A percentile compares a stretch with the other conserved stretches of the same genome.
These are phyloP conservation scores for Eupithecia subfuscata DNA, from an alignment of 2,888 invertebrate species.

Conservation along the genomic window DNA sequence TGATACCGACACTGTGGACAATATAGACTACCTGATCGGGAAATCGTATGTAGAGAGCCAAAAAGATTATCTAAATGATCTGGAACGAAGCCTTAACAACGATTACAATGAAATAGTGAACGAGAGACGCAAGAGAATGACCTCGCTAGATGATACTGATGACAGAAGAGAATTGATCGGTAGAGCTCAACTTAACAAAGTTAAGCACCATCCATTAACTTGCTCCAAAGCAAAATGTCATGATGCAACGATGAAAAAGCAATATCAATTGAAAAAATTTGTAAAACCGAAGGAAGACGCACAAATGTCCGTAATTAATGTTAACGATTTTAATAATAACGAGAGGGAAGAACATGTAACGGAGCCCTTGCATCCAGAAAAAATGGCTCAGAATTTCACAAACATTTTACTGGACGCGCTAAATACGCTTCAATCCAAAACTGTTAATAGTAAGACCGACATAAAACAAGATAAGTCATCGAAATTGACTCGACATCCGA, in stretches of 20 bases:
- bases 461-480: neutral
- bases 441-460: neutral
- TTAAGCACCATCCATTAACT: neutral
- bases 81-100: conserved; percentile 27
- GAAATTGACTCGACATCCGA: neutral
- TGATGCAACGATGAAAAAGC: conserved; percentile 2
- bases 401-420: neutral
- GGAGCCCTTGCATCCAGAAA: neutral
- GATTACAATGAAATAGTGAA: conserved; percentile 15
- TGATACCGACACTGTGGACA: neutral
- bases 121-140: conserved; percentile 32
- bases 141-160: conserved; percentile 1
- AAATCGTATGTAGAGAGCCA: conserved; percentile 34
- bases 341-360: neutral
- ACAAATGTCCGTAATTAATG: conserved; percentile 52
- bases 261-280: neutral
- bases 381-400: neutral
- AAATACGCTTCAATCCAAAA: neutral
- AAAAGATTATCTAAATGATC: conserved; percentile 41
- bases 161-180: neutral
- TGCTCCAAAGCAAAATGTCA: neutral
- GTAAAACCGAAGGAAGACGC: conserved; percentile 37
- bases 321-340: conserved; percentile 40
- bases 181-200: neutral
- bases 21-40: neutral